Conservation (phyloP, 2,113 vertebrate genomes). For the Sialia sialis region DNA sequence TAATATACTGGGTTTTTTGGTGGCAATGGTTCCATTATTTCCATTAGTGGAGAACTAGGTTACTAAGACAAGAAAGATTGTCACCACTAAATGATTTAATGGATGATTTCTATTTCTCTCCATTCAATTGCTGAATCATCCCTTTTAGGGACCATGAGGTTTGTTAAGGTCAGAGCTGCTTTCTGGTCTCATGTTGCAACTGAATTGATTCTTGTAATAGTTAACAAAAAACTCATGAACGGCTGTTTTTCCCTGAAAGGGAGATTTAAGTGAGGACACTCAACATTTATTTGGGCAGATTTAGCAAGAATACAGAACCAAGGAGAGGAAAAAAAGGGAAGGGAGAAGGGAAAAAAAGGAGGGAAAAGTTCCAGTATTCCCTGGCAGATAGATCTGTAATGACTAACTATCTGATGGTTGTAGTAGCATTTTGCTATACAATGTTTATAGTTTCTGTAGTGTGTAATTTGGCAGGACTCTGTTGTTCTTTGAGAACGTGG, state of each 20-base stretch:
- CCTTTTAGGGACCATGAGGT: background rate
- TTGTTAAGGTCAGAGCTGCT: background rate
- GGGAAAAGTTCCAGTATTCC: background rate
- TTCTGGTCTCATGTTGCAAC: background rate
- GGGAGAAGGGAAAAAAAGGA: background rate
- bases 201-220: background rate
- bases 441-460: background rate
- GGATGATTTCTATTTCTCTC: background rate
- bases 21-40: background rate
- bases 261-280: background rate
- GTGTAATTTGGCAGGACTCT: background rate
- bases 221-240: background rate
- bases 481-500: background rate
- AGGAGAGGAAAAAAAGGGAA: background rate
- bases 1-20: accelerated
- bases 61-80: background rate
- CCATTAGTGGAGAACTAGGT: background rate
- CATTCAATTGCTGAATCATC: background rate
- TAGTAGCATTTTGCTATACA: background rate
- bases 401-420: background rate
- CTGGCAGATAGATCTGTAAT: background rate
- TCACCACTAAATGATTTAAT: background rate
- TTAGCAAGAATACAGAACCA: background rate
- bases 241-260: background rate
- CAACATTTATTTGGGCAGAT: background rate